Evolutionary conservation across 2,888 invertebrate species (phyloP), one percentile per base, ranked within the genome.

Genomic region (Scelioninae gen. 2): DNA sequence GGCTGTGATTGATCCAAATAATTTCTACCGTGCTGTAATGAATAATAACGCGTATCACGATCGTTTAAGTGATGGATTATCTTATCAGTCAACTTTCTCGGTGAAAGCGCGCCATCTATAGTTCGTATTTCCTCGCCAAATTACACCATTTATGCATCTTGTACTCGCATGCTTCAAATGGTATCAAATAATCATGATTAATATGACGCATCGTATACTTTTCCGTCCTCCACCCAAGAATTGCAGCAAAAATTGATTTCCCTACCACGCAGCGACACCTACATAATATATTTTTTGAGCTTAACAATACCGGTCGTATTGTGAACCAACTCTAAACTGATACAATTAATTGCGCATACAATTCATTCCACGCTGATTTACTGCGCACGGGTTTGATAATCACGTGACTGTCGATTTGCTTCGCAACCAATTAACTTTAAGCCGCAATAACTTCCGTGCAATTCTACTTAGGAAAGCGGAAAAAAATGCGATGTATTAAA

Each of bases 1-100:
- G n/a, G 35, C 33, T 71, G 15, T 53, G 58, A 71, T 71, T 60
- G 71, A 71, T 58, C 13, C 50, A 15, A 61, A 35, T 55, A 18
- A 61, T 68, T 68, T 53, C 22, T 28, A 13, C 45, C 16, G 19
- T 33, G 15, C 10, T 7, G 13, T 16, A 33, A 48, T 57, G 65
- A 55, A 48, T 65, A 55, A 19, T 39, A 65, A 65, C 64, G 45
- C 35, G 45, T n/a, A 7, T 6, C 39, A 16, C 7, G n/a, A n/a
- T 19, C 43, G n/a, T 35, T 25, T 11, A 10, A 18, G n/a, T 35
- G 35, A 45, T 19, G n/a, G 19, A 57, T 45, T 19, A 43, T 55
- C 31, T 41, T 55, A 55, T 55, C 50, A 50, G 31, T 50, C 52
- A 37, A 13, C 18, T 35, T 55, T 41, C 16, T 22, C 13, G 37